Evolutionary conservation across 2,888 invertebrate genomes (phyloP), one percentile per base, ranked within the genome.

Genomic region (Malthinus flaveolus): DNA sequence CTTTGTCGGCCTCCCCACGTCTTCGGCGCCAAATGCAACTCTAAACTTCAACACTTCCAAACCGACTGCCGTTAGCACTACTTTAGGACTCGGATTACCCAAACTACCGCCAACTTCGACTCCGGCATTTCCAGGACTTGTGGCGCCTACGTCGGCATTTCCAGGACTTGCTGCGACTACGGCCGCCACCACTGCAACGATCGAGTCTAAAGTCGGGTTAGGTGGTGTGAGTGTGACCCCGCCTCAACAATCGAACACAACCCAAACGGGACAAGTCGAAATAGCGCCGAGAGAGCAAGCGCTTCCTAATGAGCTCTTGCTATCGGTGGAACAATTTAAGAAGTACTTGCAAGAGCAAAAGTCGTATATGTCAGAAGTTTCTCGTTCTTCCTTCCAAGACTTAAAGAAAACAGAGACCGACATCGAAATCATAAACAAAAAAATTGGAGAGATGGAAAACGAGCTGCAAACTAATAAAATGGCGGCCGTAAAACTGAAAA

Each of bases 261-360:
- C 61, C 33, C 37, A 32, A 1, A 64, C 73, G 42, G 75, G 78
- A 35, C 81, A 77, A 64, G 78, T 74, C 64, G 81, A 80, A 52
- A 82, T 85, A 58, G 79, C 84, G 31, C 82, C 84, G 0, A 87
- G 86, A 75, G 87, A 87, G 70, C 84, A 83, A 66, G 74, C 84
- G 44, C 78, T 95, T 56, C 93, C 93, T 0, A 89, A 89, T 68
- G 90, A 91, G 78, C 85, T 95, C 49, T 80, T 84, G 15, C 86
- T 88, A 64, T 87, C 89, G 0, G 89, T 95, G 23, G 91, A 93
- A 56, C 81, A 84, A 1, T 90, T 95, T 72, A 93, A 93, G 81
- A 86, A 86, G 56, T 89, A 90, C 75, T 90, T 95, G 0, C 94
- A 94, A 79, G 88, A 89, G 56, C 93, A 95, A 74, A 95, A 95